A percentile compares a stretch with the other conserved stretches of the same genome.
These are phyloP conservation scores for Amazona guildingii DNA, from an alignment of 2,113 vertebrate species.

Conservation along the genomic window DNA sequence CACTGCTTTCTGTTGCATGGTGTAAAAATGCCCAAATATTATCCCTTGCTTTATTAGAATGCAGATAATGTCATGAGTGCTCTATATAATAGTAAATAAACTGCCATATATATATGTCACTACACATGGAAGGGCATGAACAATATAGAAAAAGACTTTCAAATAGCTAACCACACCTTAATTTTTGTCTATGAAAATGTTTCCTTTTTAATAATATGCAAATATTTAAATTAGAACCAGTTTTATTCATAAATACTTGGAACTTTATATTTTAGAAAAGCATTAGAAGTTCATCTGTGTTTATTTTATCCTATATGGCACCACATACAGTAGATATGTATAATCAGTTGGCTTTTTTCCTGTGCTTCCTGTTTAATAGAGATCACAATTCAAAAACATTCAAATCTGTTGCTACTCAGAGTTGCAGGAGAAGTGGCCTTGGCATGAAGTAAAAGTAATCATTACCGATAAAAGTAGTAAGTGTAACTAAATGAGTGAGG, in stretches of 20 bases:
- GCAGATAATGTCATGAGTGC: accelerated
- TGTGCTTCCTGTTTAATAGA: neutral
- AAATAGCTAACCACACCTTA: neutral
- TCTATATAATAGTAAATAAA: neutral
- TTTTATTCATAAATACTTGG: neutral
- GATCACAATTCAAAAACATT: neutral
- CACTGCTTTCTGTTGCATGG: neutral
- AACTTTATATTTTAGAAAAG: neutral
- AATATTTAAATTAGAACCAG: neutral
- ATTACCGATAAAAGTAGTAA: neutral
- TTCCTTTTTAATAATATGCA: neutral
- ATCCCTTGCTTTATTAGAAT: neutral
- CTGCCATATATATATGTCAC: neutral
- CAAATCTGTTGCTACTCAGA: neutral
- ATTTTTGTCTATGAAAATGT: neutral
- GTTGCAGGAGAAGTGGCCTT: neutral
- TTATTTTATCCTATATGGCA: neutral
- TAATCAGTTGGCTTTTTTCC: accelerated
- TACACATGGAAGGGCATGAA: neutral
- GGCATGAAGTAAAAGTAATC: neutral
- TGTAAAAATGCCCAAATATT: neutral
- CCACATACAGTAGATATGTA: neutral
- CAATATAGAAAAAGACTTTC: neutral
- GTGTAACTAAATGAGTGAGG: neutral
- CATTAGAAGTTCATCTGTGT: neutral